Evolutionary conservation across 1,140 invertebrate species (phyloP).

Genomic region (Aphis gossypii): DNA sequence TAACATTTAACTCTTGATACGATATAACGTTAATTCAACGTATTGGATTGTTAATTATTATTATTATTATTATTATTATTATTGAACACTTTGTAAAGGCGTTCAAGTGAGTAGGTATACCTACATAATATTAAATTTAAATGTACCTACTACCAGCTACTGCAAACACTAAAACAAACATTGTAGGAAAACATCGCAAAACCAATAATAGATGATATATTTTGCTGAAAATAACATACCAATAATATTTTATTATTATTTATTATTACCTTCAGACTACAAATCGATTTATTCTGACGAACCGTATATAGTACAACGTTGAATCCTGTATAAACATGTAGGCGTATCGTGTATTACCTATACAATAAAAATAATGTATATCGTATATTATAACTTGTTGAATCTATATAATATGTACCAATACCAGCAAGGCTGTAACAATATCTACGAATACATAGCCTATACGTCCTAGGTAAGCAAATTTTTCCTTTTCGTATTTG

Average conservation of each 20-base stretch:
- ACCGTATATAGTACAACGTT: background rate
- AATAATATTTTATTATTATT: background rate
- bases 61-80: background rate
- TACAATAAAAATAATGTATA: background rate
- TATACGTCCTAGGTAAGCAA: background rate
- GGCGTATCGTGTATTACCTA: background rate
- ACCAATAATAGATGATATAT: background rate
- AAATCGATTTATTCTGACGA: background rate
- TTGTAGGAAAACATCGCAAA: background rate
- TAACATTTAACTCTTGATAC: background rate
- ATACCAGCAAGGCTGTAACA: background rate
- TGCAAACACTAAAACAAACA: background rate
- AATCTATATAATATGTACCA: background rate
- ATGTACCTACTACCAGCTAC: background rate
- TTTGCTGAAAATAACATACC: background rate
- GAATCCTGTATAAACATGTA: background rate
- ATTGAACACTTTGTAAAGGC: background rate
- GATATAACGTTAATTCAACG: background rate
- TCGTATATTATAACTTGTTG: background rate
- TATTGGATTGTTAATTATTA: background rate
- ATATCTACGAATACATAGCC: background rate
- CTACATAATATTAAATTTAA: background rate
- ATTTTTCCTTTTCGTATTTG: background rate
- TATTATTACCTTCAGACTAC: background rate
- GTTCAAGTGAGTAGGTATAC: background rate